These are phyloP conservation scores for Anableps anableps DNA, from an alignment of 2,797 vertebrate genomes.

Conservation along the genomic window DNA sequence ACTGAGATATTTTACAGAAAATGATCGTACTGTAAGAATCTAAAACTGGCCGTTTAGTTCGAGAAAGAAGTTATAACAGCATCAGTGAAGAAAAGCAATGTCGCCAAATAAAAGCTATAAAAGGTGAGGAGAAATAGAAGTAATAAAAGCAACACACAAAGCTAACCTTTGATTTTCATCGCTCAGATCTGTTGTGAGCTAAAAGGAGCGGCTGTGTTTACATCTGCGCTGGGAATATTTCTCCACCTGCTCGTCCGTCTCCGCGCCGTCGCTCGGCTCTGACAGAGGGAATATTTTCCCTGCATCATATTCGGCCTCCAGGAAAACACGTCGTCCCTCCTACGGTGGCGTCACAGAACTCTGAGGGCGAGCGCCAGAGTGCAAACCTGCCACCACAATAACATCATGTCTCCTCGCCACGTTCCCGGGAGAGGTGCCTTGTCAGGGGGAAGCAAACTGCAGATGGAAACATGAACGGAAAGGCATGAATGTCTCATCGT, in stretches of 20 bases:
- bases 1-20: not conserved
- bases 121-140: not conserved
- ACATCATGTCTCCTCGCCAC: conserved; percentile 21
- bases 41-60: not conserved
- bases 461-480: conserved; percentile 49
- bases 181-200: not conserved
- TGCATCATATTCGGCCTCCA: conserved; percentile 25
- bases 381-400: conserved; percentile 42
- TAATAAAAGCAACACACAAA: too few species aligned
- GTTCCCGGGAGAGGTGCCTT: conserved; percentile 26
- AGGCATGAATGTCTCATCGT: not conserved
- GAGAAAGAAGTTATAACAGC: not conserved
- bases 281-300: conserved; percentile 33
- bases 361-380: conserved; percentile 16
- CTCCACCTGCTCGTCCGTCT: not conserved
- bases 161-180: conserved; percentile 11
- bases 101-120: not conserved
- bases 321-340: conserved; percentile 25
- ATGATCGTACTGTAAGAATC: not conserved
- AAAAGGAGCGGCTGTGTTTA: not conserved
- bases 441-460: conserved; percentile 14
- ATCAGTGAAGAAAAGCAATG: not conserved
- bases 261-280: not conserved
- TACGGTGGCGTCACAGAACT: conserved; percentile 26
- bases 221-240: conserved; percentile 9